Evolutionary conservation across 2,888 invertebrate genomes (phyloP).

Genomic region (Cryptus armator): DNA sequence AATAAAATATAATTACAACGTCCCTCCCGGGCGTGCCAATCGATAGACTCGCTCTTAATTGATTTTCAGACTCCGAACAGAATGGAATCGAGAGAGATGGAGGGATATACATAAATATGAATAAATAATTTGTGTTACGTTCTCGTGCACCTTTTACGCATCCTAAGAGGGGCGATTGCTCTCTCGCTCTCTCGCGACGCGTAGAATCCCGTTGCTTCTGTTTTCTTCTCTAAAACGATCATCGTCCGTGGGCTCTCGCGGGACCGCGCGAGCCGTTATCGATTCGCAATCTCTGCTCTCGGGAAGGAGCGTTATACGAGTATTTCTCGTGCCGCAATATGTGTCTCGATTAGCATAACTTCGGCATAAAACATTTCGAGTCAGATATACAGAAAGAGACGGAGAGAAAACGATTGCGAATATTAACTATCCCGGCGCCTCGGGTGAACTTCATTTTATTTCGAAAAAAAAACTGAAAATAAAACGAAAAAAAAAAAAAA

Average conservation of each 20-base stretch:
- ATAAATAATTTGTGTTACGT: constrained; percentile 67
- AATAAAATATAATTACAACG: constrained; percentile 70
- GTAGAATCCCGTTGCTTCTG: constrained; percentile 64
- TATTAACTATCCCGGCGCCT: constrained; percentile 60
- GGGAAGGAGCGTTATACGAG: constrained; percentile 5
- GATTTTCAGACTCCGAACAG: constrained; percentile 61
- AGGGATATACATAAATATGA: constrained; percentile 49
- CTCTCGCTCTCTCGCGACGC: background rate
- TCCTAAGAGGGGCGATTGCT: constrained; percentile 31
- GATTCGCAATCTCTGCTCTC: constrained; percentile 61
- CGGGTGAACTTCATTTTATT: constrained; percentile 59
- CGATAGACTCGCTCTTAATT: constrained; percentile 68
- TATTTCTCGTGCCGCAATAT: constrained; percentile 24
- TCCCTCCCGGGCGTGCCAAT: constrained; percentile 64
- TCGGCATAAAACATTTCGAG: constrained; percentile 58
- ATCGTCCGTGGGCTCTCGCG: constrained; percentile 23
- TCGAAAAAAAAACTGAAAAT: constrained; percentile 26
- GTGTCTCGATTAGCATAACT: constrained; percentile 67
- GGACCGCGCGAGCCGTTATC: constrained; percentile 57
- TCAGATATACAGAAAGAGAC: constrained; percentile 48
- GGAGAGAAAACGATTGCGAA: constrained; percentile 61
- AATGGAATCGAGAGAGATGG: constrained; percentile 42
- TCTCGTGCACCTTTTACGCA: constrained; percentile 47
- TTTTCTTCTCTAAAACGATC: constrained; percentile 65
- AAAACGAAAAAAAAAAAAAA: background rate